Conservation (phyloP, 2,888 invertebrate genomes). For the Ischnus inquisitorius region DNA sequence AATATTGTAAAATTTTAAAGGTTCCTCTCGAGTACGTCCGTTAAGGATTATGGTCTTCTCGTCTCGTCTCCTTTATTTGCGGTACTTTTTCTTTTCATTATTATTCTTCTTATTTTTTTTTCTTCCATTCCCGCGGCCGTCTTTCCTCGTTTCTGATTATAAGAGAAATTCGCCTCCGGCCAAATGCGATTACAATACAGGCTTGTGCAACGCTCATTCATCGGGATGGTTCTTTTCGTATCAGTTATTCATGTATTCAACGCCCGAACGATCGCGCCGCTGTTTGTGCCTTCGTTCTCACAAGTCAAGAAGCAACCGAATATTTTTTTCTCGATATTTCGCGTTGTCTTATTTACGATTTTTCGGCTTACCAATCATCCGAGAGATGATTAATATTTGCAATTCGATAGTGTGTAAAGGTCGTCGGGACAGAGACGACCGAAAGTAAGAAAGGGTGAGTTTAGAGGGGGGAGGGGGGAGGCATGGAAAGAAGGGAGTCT, state of each 20-base stretch:
- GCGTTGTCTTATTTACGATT: neutral
- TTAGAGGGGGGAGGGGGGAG: neutral
- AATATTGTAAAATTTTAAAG: conserved; percentile 54
- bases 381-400: conserved; percentile 52
- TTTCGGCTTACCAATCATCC: conserved; percentile 23
- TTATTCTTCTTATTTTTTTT: neutral
- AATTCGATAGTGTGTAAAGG: conserved; percentile 29
- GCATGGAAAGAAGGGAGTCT: neutral
- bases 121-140: neutral
- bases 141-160: conserved; percentile 53
- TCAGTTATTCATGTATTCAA: conserved; percentile 55
- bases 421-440: conserved; percentile 15
- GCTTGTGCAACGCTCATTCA: conserved; percentile 22
- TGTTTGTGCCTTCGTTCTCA: conserved; percentile 21
- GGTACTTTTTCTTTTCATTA: neutral
- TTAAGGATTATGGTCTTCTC: conserved; percentile 7
- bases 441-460: neutral
- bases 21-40: conserved; percentile 37
- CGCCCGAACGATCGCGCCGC: neutral
- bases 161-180: conserved; percentile 42
- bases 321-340: conserved; percentile 22
- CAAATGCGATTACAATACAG: conserved; percentile 48
- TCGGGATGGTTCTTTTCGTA: conserved; percentile 42
- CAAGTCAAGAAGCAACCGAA: neutral
- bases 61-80: neutral